A percentile compares a stretch with the other conserved stretches of the same genome.
phyloP scores from a whole-genome alignment of 1,140 invertebrate genomes.

The Himalopsyche phryganea region DNA sequence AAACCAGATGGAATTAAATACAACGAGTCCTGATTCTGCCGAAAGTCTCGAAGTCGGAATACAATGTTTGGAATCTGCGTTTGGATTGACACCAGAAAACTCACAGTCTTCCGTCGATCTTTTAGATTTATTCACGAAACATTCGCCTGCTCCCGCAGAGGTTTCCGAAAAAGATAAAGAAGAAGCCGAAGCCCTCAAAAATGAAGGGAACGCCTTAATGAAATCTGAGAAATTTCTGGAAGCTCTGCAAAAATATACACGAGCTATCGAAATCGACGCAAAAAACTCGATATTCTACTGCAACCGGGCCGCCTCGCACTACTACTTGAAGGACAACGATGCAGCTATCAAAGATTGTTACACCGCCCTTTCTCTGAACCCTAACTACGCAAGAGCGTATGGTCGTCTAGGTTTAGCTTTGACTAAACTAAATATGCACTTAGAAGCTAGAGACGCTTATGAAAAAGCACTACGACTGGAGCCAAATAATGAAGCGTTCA shows the following conservation, averaged over 20 bases:
- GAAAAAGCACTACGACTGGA: conserved; percentile 86
- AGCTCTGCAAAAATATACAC: conserved; percentile 77
- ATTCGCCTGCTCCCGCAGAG: conserved; percentile 21
- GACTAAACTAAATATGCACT: conserved; percentile 75
- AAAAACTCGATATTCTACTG: conserved; percentile 93
- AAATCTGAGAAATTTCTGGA: conserved; percentile 74
- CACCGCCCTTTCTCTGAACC: conserved; percentile 82
- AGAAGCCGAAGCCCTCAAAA: conserved; percentile 74
- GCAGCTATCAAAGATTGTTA: conserved; percentile 86
- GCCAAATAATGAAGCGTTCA: conserved; percentile 88
- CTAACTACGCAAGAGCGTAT: conserved; percentile 91
- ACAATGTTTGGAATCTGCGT: conserved; percentile 83
- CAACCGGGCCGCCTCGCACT: conserved; percentile 89
- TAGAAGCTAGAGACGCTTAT: conserved; percentile 82
- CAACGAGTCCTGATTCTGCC: conserved; percentile 58
- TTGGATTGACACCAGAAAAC: conserved; percentile 58
- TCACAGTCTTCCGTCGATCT: conserved; percentile 44
- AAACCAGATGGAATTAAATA: conserved; percentile 42
- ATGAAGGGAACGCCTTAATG: conserved; percentile 85
- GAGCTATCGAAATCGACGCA: conserved; percentile 79
- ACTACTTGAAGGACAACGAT: conserved; percentile 76
- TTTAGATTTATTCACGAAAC: conserved; percentile 48
- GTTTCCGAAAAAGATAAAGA: conserved; percentile 55
- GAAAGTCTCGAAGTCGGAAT: conserved; percentile 78
- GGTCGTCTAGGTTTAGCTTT: conserved; percentile 88